phyloP scores from a whole-genome alignment of 2,888 invertebrate species.

The Blera fallax region DNA sequence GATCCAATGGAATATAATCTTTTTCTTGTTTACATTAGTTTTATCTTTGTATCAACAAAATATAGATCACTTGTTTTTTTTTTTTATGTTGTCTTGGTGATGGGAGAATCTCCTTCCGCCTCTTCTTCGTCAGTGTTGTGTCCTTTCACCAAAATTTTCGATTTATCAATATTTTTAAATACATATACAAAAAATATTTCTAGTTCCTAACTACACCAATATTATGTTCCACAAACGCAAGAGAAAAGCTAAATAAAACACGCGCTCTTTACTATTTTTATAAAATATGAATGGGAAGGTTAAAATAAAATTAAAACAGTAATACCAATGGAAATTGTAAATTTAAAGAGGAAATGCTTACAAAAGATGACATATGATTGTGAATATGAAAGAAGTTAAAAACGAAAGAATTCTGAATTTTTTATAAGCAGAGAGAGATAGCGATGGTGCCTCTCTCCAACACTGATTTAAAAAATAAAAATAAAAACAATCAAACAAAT shows the following conservation, averaged over 20 bases:
- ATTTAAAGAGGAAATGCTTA: slow-evolving; percentile 16
- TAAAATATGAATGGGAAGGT: neutral
- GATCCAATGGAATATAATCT: slow-evolving; percentile 29
- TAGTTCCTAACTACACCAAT: slow-evolving; percentile 61
- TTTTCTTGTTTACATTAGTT: slow-evolving; percentile 9
- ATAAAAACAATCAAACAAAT: slow-evolving; percentile 2
- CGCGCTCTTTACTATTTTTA: neutral
- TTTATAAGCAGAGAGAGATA: neutral
- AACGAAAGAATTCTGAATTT: neutral
- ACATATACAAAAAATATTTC: slow-evolving; percentile 71
- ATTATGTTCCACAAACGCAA: slow-evolving; percentile 13
- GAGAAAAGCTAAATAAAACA: slow-evolving; percentile 13
- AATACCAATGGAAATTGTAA: slow-evolving; percentile 8
- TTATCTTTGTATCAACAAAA: slow-evolving; percentile 27
- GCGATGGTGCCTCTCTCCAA: neutral
- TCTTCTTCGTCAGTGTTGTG: neutral
- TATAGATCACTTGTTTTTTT: slow-evolving; percentile 57
- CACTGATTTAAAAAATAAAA: neutral
- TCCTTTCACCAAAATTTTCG: slow-evolving; percentile 17
- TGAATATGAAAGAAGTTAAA: slow-evolving; percentile 3
- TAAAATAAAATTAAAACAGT: slow-evolving; percentile 31
- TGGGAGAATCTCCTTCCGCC: neutral
- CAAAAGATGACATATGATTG: slow-evolving; percentile 17
- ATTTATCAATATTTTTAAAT: slow-evolving; percentile 36
- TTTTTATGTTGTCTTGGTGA: slow-evolving; percentile 2